These are phyloP conservation scores for Meleagris gallopavo DNA, from an alignment of 2,113 vertebrate genomes.

Conservation along the genomic window DNA sequence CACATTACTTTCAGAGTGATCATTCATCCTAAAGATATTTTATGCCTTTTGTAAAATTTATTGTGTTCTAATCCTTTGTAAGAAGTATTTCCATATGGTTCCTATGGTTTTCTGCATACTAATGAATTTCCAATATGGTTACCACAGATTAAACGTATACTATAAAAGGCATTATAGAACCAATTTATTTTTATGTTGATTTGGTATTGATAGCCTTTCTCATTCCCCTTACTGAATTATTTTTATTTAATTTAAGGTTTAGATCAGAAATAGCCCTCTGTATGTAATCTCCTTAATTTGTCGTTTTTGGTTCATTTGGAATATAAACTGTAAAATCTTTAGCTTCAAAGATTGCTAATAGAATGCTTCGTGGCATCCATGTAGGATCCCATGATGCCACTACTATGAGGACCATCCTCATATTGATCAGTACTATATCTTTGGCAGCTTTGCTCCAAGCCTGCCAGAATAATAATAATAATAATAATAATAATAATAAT, in stretches of 20 bases:
- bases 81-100: slow-evolving; percentile 48
- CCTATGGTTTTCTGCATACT: slow-evolving; percentile 53
- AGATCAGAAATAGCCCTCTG: background rate
- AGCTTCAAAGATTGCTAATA: background rate
- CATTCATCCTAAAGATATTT: slow-evolving; percentile 64
- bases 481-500: no score
- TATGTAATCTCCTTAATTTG: background rate
- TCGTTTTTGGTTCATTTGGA: background rate
- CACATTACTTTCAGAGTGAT: slow-evolving; percentile 55
- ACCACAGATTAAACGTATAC: slow-evolving; percentile 13
- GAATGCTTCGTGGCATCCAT: background rate
- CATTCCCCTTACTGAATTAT: background rate
- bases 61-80: slow-evolving; percentile 49
- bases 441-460: background rate
- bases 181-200: background rate
- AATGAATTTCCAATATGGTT: slow-evolving; percentile 10
- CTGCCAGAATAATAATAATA: background rate
- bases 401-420: background rate
- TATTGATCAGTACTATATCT: background rate
- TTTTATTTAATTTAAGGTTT: slow-evolving; percentile 4
- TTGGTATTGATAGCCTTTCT: background rate
- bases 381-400: background rate
- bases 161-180: slow-evolving; percentile 15
- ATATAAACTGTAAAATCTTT: background rate
- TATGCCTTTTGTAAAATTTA: slow-evolving; percentile 57